Conservation (phyloP, 2,113 vertebrate genomes). For the Pomatostomus ruficeps region DNA sequence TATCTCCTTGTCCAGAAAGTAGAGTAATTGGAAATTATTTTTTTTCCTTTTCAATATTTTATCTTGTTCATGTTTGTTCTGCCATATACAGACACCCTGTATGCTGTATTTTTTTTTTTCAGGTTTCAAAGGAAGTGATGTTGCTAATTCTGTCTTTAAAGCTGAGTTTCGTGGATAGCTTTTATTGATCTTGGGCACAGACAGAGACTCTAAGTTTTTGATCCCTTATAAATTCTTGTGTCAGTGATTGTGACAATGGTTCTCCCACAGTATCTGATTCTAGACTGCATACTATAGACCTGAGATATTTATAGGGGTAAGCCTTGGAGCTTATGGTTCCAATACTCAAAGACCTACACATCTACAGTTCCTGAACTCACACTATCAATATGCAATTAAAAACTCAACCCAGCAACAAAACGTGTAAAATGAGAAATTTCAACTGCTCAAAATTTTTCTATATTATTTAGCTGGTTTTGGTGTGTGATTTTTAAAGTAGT, state of each 20-base stretch:
- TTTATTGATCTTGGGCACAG: background rate
- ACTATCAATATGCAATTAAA: background rate
- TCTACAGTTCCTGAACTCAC: background rate
- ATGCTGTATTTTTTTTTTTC: background rate
- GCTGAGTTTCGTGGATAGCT: background rate
- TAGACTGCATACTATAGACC: background rate
- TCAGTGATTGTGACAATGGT: background rate
- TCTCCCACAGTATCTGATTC: background rate
- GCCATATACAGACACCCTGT: fast-evolving
- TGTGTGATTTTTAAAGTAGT: background rate
- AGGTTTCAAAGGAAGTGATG: background rate
- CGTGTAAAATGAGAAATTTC: background rate
- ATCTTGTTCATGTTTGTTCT: background rate
- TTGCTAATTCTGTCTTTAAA: background rate
- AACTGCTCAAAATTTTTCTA: background rate
- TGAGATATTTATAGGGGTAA: background rate
- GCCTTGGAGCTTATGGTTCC: background rate
- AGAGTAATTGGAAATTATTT: background rate
- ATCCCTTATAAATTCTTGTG: background rate
- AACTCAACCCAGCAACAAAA: background rate
- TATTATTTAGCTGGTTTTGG: background rate
- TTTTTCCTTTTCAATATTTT: background rate
- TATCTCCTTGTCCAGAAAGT: background rate
- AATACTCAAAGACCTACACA: background rate
- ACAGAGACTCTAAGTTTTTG: background rate